These are phyloP conservation scores for Hiodon alosoides DNA, from an alignment of 2,113 vertebrate genomes.

Conservation along the genomic window DNA sequence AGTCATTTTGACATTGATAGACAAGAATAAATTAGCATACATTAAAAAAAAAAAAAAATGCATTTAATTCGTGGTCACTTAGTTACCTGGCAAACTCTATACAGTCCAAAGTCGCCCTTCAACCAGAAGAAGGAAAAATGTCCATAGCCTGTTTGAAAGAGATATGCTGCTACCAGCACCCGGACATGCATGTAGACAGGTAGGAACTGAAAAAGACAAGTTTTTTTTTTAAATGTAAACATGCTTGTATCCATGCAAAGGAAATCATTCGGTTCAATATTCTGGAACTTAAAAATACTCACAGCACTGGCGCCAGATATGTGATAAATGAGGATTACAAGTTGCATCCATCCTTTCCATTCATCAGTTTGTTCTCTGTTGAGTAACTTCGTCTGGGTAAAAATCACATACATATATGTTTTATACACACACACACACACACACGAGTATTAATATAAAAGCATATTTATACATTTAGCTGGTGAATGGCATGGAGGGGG, in stretches of 20 bases:
- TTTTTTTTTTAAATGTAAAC: not conserved
- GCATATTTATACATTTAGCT: not conserved
- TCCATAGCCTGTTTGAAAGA: conserved; percentile 96
- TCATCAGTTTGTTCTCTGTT: conserved; percentile 98
- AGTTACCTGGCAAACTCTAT: conserved; percentile 91
- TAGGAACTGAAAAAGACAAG: conserved; percentile 75
- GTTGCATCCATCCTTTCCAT: conserved; percentile 99
- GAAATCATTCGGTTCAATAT: no score
- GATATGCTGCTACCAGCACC: conserved; percentile 91
- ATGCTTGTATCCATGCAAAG: not conserved
- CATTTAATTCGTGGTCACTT: not conserved
- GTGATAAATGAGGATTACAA: conserved; percentile 97
- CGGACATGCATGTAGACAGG: conserved; percentile 97
- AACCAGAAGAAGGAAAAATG: conserved; percentile 98
- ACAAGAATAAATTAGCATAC: not conserved
- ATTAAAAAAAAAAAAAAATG: not conserved
- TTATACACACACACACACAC: not conserved
- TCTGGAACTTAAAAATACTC: conserved; percentile 50
- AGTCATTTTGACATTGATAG: no score
- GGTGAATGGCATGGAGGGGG: not conserved
- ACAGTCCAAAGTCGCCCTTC: conserved; percentile 92
- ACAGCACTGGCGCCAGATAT: conserved; percentile 95
- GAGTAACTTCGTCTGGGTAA: conserved; percentile 81
- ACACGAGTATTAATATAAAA: not conserved
- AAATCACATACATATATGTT: conserved; percentile 14